Base-by-base conservation (phyloP, 2,888 invertebrate species). In the Dynastes hyllus region DNA sequence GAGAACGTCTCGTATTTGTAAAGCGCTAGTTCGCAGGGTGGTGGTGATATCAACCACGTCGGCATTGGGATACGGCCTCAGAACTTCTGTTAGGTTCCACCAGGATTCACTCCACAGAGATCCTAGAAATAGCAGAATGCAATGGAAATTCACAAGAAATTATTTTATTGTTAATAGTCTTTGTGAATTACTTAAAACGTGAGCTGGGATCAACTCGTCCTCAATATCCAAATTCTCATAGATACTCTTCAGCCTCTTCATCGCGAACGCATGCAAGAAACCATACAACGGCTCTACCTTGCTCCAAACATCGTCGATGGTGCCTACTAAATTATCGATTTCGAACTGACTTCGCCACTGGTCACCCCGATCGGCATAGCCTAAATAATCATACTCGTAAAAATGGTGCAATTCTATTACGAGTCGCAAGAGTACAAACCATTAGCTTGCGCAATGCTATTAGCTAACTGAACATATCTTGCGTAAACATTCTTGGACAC, bases 41-140 rank as follows among this genome's bases (percentile, higher is more conserved):
- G 92, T 88, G 82, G 93, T 93, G 81, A 93, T 90, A 79, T 90
- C 89, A 79, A 87, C 9, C 9, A 63, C 29, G 13, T 13, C 11
- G 63, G 90, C 88, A 55, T 89, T 86, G 0, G 91, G 90, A 83
- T 89, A 91, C 0, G 89, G 90, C 80, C 89, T 90, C 11, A 93
- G 90, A 80, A 91, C 88, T 45, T 90, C 87, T 50, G 87, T 87
- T 1, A 91, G 79, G 78, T 89, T 89, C 80, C 90, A 90, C 93
- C 93, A 93, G 71, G 90, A 90, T 86, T 93, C 93, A 2, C 92
- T 92, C 93, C 93, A 93, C 86, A 93, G 89, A 82, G 93, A 93
- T 45, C 93, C 93, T 92, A 87, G 40, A 75, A 32, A 45, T 45
- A 11, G 11, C 45, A 45, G 8, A 45, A 11, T 45, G 37, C 5